Conservation (phyloP, 2,888 invertebrate genomes). For the Troides helena region DNA sequence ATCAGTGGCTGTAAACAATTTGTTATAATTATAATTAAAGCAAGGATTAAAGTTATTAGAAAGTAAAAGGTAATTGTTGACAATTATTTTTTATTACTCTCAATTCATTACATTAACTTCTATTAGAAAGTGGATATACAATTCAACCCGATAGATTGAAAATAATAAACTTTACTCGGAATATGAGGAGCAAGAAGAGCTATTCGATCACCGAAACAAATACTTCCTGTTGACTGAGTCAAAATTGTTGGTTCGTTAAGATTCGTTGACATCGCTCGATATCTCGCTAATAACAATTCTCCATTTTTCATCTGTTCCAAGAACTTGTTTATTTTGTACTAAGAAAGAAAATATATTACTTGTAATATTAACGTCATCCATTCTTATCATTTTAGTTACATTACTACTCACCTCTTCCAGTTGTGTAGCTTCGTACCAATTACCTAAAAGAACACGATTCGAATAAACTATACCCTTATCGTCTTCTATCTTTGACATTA, state of each 20-base stretch:
- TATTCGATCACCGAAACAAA: constrained; percentile 62
- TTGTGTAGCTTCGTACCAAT: constrained; percentile 71
- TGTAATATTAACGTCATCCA: neutral
- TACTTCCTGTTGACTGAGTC: constrained; percentile 60
- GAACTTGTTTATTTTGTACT: constrained; percentile 66
- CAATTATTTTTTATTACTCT: too few species aligned
- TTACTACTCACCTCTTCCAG: constrained; percentile 61
- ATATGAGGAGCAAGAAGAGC: constrained; percentile 64
- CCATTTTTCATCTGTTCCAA: constrained; percentile 71
- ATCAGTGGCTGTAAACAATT: constrained; percentile 49
- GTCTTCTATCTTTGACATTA: constrained; percentile 49
- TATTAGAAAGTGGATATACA: neutral
- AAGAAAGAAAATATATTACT: constrained; percentile 12
- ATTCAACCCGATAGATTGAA: neutral
- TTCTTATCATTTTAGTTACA: neutral
- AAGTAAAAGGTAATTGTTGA: too few species aligned
- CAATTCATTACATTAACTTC: too few species aligned
- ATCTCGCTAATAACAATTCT: constrained; percentile 66
- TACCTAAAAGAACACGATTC: constrained; percentile 66
- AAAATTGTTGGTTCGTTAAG: constrained; percentile 55
- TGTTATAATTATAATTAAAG: neutral
- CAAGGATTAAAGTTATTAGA: too few species aligned
- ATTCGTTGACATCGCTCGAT: constrained; percentile 66
- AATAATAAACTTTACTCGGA: constrained; percentile 46
- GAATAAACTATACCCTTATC: constrained; percentile 68